These are phyloP conservation scores for Neodiprion pinetum DNA, from an alignment of 1,140 invertebrate genomes.

Conservation along the genomic window DNA sequence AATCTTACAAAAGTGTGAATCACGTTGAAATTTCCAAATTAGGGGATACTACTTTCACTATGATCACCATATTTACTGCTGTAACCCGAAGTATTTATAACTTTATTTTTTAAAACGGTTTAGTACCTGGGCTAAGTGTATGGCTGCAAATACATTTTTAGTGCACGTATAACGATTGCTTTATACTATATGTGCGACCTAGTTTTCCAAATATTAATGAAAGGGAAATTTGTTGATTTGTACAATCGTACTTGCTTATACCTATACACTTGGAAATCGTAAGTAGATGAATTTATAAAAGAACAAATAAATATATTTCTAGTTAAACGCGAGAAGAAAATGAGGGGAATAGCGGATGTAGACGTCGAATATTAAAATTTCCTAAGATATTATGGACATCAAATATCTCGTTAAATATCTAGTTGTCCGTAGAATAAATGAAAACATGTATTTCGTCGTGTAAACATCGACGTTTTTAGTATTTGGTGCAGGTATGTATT, in stretches of 20 bases:
- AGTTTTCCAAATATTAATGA: neutral
- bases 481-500: too few species aligned
- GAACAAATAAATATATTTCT: neutral
- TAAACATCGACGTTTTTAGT: too few species aligned
- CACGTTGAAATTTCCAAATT: neutral
- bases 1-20: neutral
- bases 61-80: slow-evolving; percentile 2
- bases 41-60: neutral
- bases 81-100: neutral
- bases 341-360: neutral
- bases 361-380: neutral
- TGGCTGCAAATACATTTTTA: neutral
- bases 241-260: neutral
- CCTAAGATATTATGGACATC: neutral
- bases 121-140: neutral
- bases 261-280: neutral
- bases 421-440: neutral
- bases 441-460: neutral
- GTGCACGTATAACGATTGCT: neutral
- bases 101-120: neutral
- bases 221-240: neutral
- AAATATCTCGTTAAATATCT: neutral
- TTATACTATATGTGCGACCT: neutral
- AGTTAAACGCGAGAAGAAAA: neutral
- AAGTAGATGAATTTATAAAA: neutral